Evolutionary conservation across 2,113 vertebrate species (phyloP), one percentile per base, ranked within the genome.

Genomic region (Pampusana beccarii): DNA sequence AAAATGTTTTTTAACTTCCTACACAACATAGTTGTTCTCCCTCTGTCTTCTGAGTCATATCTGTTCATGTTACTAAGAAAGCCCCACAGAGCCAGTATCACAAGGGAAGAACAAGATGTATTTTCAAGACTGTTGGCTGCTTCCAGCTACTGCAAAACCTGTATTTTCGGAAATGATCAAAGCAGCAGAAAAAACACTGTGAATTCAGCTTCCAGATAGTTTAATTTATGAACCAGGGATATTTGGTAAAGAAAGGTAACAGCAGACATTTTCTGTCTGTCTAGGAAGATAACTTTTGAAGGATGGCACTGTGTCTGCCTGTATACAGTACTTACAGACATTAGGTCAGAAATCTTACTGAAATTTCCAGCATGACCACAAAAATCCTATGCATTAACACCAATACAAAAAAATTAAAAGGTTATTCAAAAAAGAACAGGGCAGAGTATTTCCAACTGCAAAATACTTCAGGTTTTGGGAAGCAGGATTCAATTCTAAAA

Each of bases 41-140:
- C 81, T 92, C 62, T 90, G 67, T 80, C 79, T 88, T 95, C 90
- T 95, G 96, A 95, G 86, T 94, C 86, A 91, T 94, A 88, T 94
- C 80, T 95, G 69, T 67, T 91, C 61, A 38, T 53, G 60, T 86
- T 89, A 89, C 90, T 86, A 93, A 95, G 92, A 94, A 96, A 95
- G 88, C 75, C 86, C 72, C 65, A 88, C 67, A 86, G 80, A 91
- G 65, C 53, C 69, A 84, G 3, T 57, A 94, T 60, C 2, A 0
- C 69, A 36, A 75, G 19, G n/a, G 77, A 95, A 89, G 90, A 92
- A 96, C 80, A 93, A 74, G 69, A 94, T 46, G 77, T 90, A 88
- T 95, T 94, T 95, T 94, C 86, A 90, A 65, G 73, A 67, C 40
- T 78, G 48, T 61, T 28, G 44, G 86, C 61, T 79, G 66, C 65